A percentile compares a stretch with the other conserved stretches of the same genome.
Evolutionary conservation across 2,888 invertebrate genomes (phyloP).

Genomic region (Lycaena phlaeas): DNA sequence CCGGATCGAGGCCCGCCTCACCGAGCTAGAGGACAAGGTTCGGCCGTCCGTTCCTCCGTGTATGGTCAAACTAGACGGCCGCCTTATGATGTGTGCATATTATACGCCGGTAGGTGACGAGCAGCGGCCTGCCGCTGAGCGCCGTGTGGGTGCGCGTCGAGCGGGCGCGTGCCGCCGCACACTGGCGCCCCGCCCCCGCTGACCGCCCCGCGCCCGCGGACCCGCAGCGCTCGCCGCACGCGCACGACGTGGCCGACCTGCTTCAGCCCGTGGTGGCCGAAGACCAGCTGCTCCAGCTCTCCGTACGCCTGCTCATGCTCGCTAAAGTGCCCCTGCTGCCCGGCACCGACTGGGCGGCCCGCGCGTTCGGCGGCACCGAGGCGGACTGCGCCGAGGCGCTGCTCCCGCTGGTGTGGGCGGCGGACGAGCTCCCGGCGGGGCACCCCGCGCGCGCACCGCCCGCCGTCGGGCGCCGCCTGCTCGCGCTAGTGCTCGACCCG

Average conservation of each 20-base stretch:
- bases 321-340: conserved; percentile 33
- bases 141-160: conserved; percentile 84
- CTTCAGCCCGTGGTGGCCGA: conserved; percentile 79
- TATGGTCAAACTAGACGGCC: too few relatives aligned
- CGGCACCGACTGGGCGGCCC: conserved; percentile 19
- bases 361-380: conserved; percentile 20
- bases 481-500: conserved; percentile 35
- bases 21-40: conserved; percentile 20
- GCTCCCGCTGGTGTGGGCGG: conserved; percentile 24
- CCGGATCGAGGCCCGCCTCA: conserved; percentile 17
- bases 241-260: conserved; percentile 78
- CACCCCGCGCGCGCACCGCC: conserved; percentile 25
- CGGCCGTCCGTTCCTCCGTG: too few relatives aligned
- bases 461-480: conserved; percentile 21
- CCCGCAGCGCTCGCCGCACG: conserved; percentile 77
- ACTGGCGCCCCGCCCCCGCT: conserved; percentile 78
- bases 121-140: conserved; percentile 78
- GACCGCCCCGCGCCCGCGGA: conserved; percentile 75
- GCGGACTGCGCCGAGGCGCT: conserved; percentile 26
- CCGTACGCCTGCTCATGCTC: conserved; percentile 67
- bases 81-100: too few relatives aligned
- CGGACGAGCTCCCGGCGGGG: conserved; percentile 26
- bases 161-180: conserved; percentile 79
- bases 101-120: conserved; percentile 30
- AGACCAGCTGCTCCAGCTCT: conserved; percentile 73